These are phyloP conservation scores for Caenorhabditis sp. DNA, from an alignment of 2,888 invertebrate genomes.

Conservation along the genomic window DNA sequence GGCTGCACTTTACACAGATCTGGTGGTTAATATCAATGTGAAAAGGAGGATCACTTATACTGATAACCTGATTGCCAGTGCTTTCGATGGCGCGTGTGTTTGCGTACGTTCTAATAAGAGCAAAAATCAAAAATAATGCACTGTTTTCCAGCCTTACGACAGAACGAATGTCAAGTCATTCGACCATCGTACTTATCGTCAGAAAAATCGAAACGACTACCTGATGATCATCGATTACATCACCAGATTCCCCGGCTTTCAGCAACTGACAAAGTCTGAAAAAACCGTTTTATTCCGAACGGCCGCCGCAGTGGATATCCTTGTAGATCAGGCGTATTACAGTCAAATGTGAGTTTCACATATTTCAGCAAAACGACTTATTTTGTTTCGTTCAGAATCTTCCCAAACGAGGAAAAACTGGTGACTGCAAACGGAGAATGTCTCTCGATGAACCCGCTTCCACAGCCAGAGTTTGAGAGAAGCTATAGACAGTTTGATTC, in stretches of 20 bases:
- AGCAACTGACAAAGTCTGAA: conserved; percentile 28
- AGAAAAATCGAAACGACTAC: conserved; percentile 49
- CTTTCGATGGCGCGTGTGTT: conserved; percentile 50
- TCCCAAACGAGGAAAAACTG: conserved; percentile 16
- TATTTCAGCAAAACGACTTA: background rate
- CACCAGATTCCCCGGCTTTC: conserved; percentile 46
- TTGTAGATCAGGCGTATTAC: conserved; percentile 47
- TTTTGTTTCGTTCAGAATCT: conserved; percentile 46
- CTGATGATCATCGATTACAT: conserved; percentile 54
- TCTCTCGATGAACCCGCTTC: conserved; percentile 29
- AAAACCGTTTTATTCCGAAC: conserved; percentile 51
- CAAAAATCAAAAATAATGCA: background rate
- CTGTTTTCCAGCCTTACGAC: conserved; percentile 46
- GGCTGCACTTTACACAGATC: conserved; percentile 33
- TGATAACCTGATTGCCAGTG: conserved; percentile 13
- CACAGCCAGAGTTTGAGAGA: conserved; percentile 16
- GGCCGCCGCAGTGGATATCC: conserved; percentile 43
- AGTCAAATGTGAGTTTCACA: conserved; percentile 26
- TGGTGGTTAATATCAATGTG: conserved; percentile 37
- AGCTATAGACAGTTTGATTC: conserved; percentile 29
- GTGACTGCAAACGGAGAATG: conserved; percentile 52
- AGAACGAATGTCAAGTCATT: conserved; percentile 32
- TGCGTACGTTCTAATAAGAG: conserved; percentile 30
- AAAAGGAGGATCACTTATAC: conserved; percentile 47
- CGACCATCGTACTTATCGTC: conserved; percentile 37